Evolutionary conservation across 2,797 vertebrate species (phyloP), one percentile per base, ranked within the genome.

Genomic region (Mareca penelope): DNA sequence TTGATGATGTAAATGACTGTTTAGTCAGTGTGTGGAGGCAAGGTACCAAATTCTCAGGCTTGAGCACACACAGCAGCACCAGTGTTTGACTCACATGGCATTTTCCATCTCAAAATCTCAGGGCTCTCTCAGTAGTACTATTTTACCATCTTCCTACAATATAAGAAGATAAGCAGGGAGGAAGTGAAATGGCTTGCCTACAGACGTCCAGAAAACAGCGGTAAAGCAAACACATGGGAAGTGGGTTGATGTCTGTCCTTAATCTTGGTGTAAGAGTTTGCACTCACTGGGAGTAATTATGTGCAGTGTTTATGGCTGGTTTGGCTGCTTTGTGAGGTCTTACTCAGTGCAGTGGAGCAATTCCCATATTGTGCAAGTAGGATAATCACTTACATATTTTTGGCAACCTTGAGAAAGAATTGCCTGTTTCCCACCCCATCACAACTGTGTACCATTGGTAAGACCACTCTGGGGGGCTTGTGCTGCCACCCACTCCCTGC

Each of bases 51-150:
- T 53, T 52, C 33, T 83, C 11, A 39, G 21, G 24, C 28, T 31
- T 39, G 17, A 57, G 16, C 0, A 4, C 15, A 22, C 1, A 1
- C 11, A 57, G 52, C 12, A 67, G 33, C 16, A 57, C 11, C 2
- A 0, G 26, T 39, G 12, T 33, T 52, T 52, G 12, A 44, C 17
- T 82, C 3, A 0, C 7, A 42, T 6, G 6, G 12, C 6, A n/a
- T 31, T 57, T 73, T 75, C 40, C 7, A 16, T 53, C 53, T 63
- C 23, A 79, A 88, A 61, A 48, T 57, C 15, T 42, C 56, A 29
- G 81, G 29, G 35, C 2, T 21, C 56, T 80, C 79, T 48, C 53
- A 57, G 12, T 5, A 61, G 11, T 67, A 19, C 15, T 28, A 7
- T 71, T 29, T 26, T 29, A 24, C 24, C 6, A 1, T 26, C 31